These are phyloP conservation scores for Coelopa pilipes DNA, from an alignment of 2,888 invertebrate species.

Conservation along the genomic window DNA sequence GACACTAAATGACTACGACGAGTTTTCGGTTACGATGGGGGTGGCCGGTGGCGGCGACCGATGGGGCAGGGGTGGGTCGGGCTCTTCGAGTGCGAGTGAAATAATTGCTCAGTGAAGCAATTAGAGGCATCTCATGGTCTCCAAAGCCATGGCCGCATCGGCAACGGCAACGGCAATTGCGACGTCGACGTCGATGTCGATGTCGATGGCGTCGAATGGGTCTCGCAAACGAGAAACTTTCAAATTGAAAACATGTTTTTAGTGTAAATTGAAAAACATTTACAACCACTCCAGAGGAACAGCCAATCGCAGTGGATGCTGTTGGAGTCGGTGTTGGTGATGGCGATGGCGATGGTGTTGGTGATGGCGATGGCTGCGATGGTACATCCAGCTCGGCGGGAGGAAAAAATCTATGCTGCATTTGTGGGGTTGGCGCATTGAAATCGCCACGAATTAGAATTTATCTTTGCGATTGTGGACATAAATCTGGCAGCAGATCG, in stretches of 20 bases:
- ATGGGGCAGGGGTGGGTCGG: neutral
- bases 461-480: conserved; percentile 48
- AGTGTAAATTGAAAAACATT: conserved; percentile 36
- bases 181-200: too few relatives aligned
- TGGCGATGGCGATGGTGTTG: neutral
- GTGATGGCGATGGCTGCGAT: neutral
- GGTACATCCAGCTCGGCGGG: neutral
- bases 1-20: conserved; percentile 61
- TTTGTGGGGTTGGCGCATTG: conserved; percentile 29
- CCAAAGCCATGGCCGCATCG: conserved; percentile 31
- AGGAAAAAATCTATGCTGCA: conserved; percentile 17
- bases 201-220: neutral
- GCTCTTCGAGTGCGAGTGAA: conserved; percentile 48
- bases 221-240: conserved; percentile 25
- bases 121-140: conserved; percentile 59
- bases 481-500: conserved; percentile 48
- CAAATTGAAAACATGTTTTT: conserved; percentile 33
- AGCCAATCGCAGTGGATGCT: neutral
- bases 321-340: too few relatives aligned
- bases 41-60: neutral
- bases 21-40: conserved; percentile 40
- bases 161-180: neutral
- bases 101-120: conserved; percentile 65
- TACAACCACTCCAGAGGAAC: conserved; percentile 20
- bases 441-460: conserved; percentile 42